A percentile compares a stretch with the other conserved stretches of the same genome.
These are phyloP conservation scores for Onthophagus taurus DNA, from an alignment of 1,140 invertebrate species.

Conservation along the genomic window DNA sequence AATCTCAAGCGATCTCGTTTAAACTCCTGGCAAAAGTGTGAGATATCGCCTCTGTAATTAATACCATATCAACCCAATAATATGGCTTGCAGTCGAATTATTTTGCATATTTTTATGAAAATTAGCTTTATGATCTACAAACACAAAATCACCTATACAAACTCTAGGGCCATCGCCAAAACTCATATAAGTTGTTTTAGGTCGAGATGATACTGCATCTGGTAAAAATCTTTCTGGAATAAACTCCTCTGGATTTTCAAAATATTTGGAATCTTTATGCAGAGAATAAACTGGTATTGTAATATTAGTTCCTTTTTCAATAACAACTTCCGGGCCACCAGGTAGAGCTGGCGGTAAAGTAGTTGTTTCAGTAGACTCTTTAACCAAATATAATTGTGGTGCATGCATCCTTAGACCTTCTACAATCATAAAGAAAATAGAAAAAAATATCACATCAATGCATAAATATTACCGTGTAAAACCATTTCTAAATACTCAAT, in stretches of 20 bases:
- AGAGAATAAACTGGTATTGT: conserved; percentile 8
- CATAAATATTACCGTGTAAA: conserved; percentile 19
- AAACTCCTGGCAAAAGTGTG: no score
- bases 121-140: no score
- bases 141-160: conserved; percentile 10
- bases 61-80: no score
- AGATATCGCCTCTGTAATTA: no score
- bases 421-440: neutral
- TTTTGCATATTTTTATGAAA: neutral
- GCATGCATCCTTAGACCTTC: neutral
- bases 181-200: conserved; percentile 5
- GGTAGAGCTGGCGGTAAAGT: conserved; percentile 31
- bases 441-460: neutral
- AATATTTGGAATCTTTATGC: conserved; percentile 9
- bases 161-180: conserved; percentile 10
- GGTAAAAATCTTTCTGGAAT: neutral
- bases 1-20: no score
- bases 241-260: conserved; percentile 8
- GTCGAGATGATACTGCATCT: neutral
- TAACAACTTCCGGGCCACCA: neutral
- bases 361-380: conserved; percentile 7
- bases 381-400: neutral
- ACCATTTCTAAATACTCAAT: conserved; percentile 37
- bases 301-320: conserved; percentile 9
- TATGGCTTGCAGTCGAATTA: neutral